phyloP scores from a whole-genome alignment of 2,888 invertebrate genomes.

The Caenorhabditis imperialis region DNA sequence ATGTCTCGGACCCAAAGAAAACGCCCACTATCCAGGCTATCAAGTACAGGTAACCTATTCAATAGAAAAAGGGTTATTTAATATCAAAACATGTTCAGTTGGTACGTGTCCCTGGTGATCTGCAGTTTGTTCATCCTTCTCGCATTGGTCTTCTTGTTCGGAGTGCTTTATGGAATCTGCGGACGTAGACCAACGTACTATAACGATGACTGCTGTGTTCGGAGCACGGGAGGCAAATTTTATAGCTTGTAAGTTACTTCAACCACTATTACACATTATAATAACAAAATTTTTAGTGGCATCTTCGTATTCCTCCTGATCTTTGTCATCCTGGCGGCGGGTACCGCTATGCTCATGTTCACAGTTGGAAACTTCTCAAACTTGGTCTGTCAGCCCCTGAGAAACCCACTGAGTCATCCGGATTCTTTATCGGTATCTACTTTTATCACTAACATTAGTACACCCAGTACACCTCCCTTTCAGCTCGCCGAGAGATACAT shows the following conservation, averaged over 20 bases:
- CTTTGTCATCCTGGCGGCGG: slow-evolving; percentile 66
- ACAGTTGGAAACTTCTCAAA: slow-evolving; percentile 70
- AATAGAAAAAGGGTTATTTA: background rate
- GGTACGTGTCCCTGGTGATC: slow-evolving; percentile 79
- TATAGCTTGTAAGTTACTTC: slow-evolving; percentile 78
- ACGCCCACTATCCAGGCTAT: slow-evolving; percentile 61
- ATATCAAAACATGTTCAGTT: slow-evolving; percentile 78
- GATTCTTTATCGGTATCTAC: slow-evolving; percentile 71
- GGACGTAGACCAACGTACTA: slow-evolving; percentile 79
- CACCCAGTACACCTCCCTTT: slow-evolving; percentile 38
- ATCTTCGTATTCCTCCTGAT: slow-evolving; percentile 69
- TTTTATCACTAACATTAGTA: background rate
- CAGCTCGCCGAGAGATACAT: slow-evolving; percentile 73
- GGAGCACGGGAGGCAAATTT: slow-evolving; percentile 79
- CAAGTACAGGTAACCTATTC: slow-evolving; percentile 62
- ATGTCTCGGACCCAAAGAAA: slow-evolving; percentile 63
- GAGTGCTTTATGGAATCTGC: slow-evolving; percentile 80
- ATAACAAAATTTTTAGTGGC: slow-evolving; percentile 64
- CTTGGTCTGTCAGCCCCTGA: slow-evolving; percentile 73
- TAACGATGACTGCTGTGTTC: slow-evolving; percentile 79
- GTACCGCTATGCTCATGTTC: slow-evolving; percentile 67
- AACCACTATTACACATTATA: background rate
- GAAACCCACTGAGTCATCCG: slow-evolving; percentile 68
- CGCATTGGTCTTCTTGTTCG: slow-evolving; percentile 79
- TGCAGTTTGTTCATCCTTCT: slow-evolving; percentile 78